phyloP scores from a whole-genome alignment of 2,888 invertebrate genomes.

The Hofmannophila pseudospretella region DNA sequence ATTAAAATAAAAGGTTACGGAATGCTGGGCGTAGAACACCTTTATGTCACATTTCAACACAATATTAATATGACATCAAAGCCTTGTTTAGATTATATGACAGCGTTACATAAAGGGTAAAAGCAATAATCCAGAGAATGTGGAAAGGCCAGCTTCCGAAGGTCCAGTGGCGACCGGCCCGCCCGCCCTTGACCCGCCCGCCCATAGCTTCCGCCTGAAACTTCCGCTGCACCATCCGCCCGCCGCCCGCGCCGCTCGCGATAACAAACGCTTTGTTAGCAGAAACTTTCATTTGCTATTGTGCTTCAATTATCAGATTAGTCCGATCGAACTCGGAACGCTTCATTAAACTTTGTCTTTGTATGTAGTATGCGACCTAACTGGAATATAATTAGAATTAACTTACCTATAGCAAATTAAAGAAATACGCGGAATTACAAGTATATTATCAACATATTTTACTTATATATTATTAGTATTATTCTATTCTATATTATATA shows the following conservation, averaged over 20 bases:
- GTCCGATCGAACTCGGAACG: no score
- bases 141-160: slow-evolving; percentile 21
- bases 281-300: neutral
- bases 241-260: slow-evolving; percentile 17
- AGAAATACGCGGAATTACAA: no score
- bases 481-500: no score
- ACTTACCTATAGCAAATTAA: no score
- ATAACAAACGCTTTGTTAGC: slow-evolving; percentile 20
- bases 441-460: no score
- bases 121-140: slow-evolving; percentile 36
- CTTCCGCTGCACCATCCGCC: slow-evolving; percentile 35
- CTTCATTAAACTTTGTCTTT: no score
- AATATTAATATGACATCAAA: neutral
- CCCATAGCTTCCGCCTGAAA: slow-evolving; percentile 16
- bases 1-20: no score
- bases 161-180: slow-evolving; percentile 23
- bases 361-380: no score
- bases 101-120: slow-evolving; percentile 20
- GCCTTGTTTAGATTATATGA: slow-evolving; percentile 3
- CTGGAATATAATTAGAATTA: no score
- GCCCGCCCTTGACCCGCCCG: slow-evolving; percentile 50
- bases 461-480: no score
- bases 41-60: neutral
- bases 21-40: no score
- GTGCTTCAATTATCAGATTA: neutral